Evolutionary conservation across 2,888 invertebrate genomes (phyloP), one percentile per base, ranked within the genome.

Genomic region (Glyphotaelius pellucidus): DNA sequence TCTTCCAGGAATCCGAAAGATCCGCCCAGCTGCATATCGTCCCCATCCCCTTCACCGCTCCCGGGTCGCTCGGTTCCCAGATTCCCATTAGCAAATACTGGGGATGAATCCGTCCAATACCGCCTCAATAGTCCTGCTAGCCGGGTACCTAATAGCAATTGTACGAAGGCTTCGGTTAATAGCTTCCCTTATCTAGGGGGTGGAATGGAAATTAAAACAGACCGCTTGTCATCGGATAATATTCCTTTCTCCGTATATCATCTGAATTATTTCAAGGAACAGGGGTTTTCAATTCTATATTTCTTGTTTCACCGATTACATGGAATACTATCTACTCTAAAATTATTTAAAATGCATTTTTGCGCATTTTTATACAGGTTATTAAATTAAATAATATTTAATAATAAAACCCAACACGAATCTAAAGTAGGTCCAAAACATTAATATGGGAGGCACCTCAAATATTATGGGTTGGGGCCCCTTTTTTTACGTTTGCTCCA

Each of bases 191-290:
- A 89, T 89, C 88, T 89, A 85, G 85, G 90, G 35, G 67, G 38
- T 9, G 67, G 85, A 90, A 90, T 90, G 90, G 90, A 92, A 92
- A 92, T 92, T 92, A 90, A 92, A 92, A 90, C 86, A 90, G 84
- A 92, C 92, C 92, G 84, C 92, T 35, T 87, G 86, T 92, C 87
- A 38, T 80, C 90, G 92, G 86, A 83, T 89, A 89, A 88, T 91
- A 89, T 91, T 91, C 91, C 89, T 35, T 32, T 89, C 89, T 80
- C 89, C 25, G 42, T 80, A 89, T 89, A 89, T 89, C 89, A 80
- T 90, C 42, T 90, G 19, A 90, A 90, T 90, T 30, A 47, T 81
- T 81, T 90, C 31, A 90, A n/a, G 3, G 19, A 38, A 30, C 52
- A 67, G 67, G 31, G 31, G 35, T 89, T 32, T 80, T 52, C 52